Base-by-base conservation (phyloP, 2,113 vertebrate species). In the Cinclus mexicanus region DNA sequence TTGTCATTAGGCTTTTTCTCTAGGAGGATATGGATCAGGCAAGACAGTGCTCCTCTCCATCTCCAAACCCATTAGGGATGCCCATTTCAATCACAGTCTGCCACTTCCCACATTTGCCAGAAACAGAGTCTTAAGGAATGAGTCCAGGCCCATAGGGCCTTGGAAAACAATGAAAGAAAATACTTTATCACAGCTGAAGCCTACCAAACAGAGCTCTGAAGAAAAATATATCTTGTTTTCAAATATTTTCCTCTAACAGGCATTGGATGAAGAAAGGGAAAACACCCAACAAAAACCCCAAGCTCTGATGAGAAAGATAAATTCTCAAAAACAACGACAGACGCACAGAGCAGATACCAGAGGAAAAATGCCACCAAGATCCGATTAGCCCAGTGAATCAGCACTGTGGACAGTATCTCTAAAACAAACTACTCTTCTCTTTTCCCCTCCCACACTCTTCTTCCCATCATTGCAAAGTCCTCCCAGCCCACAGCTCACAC, bases 331-430 rank as follows among this genome's bases (percentile, higher is more conserved):
- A 44, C 92, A 94, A 56, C 47, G 91, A 92, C 96, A 97, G 96
- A 94, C 71, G 21, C 60, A 42, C 90, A 61, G 42, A 72, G 72
- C 71, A 97, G 97, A 97, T 97, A 97, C 52, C 17, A 5, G 91
- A 86, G 75, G 83, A 56, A 82, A 94, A 97, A 93, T 0, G 41
- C 84, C 91, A 94, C 88, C 57, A 22, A 90, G 94, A 95, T 94
- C 80, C 82, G 95, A 97, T 97, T 97, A 97, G 77, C 79, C 41
- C 79, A 18, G 88, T 96, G 96, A 97, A 97, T 95, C 96, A 96
- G 89, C 89, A 20, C 84, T 87, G 88, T 1, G 35, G 88, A 94
- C 84, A 46, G 56, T 97, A 97, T 97, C 96, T 96, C 77, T 89
- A 91, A 95, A 96, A 91, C 92, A 87, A 89, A 47, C 41, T 31